phyloP scores from a whole-genome alignment of 2,888 invertebrate genomes.

The Dastarcus helophoroides region DNA sequence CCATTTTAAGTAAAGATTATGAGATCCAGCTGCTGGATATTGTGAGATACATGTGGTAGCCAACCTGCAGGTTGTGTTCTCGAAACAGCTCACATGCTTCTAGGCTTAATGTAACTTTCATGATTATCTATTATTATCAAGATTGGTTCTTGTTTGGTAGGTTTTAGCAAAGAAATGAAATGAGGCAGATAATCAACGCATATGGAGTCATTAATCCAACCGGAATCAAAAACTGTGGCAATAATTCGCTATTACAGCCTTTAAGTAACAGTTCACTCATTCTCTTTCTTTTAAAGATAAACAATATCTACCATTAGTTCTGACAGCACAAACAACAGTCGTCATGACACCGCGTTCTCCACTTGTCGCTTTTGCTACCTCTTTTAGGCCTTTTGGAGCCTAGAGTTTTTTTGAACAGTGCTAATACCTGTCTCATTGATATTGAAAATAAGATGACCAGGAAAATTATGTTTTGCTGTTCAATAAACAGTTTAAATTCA shows the following conservation, averaged over 20 bases:
- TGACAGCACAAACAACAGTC: slow-evolving; percentile 28
- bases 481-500: slow-evolving; percentile 15
- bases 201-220: slow-evolving; percentile 23
- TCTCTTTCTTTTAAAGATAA: slow-evolving; percentile 27
- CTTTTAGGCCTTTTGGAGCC: slow-evolving; percentile 24
- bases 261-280: slow-evolving; percentile 17
- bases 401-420: slow-evolving; percentile 19
- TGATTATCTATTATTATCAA: slow-evolving; percentile 13
- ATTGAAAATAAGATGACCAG: slow-evolving; percentile 6
- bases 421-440: slow-evolving; percentile 19
- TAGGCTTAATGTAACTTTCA: slow-evolving; percentile 20
- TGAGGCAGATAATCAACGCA: slow-evolving; percentile 22
- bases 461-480: no score
- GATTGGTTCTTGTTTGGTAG: slow-evolving; percentile 16
- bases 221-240: slow-evolving; percentile 16
- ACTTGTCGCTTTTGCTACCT: slow-evolving; percentile 26
- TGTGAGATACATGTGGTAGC: slow-evolving; percentile 24
- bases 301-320: slow-evolving; percentile 27
- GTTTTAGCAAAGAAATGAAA: slow-evolving; percentile 19
- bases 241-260: slow-evolving; percentile 7
- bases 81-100: slow-evolving; percentile 15
- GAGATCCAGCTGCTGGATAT: slow-evolving; percentile 19
- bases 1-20: slow-evolving; percentile 21
- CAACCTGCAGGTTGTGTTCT: slow-evolving; percentile 20
- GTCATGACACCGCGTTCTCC: slow-evolving; percentile 22